Conservation (phyloP, 2,888 invertebrate genomes). For the Anaspis maculata region DNA sequence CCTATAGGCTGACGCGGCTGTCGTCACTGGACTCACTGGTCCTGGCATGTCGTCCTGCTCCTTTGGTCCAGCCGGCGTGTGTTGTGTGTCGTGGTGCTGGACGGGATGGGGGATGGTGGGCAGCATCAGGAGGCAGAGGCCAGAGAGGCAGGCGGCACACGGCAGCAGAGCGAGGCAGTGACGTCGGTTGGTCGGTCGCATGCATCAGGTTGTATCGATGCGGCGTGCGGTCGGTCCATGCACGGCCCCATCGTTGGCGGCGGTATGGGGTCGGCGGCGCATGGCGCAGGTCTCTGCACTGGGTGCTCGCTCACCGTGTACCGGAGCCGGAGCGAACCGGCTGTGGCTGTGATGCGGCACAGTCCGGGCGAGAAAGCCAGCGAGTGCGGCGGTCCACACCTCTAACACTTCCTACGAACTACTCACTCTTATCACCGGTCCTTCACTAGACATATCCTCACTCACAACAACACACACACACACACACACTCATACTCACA, state of each 20-base stretch:
- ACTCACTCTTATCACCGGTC: slow-evolving; percentile 35
- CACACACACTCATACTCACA: slow-evolving; percentile 1
- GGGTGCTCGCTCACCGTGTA: slow-evolving; percentile 16
- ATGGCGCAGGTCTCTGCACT: slow-evolving; percentile 19
- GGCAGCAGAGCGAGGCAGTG: slow-evolving; percentile 8
- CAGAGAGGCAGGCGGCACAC: not conserved
- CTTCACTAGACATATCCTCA: slow-evolving; percentile 21
- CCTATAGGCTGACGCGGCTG: too few relatives aligned
- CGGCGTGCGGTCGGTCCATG: slow-evolving; percentile 19
- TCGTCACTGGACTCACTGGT: too few relatives aligned
- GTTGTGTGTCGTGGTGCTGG: too few relatives aligned
- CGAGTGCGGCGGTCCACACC: slow-evolving; percentile 51
- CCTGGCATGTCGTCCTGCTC: too few relatives aligned
- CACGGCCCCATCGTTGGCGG: slow-evolving; percentile 16
- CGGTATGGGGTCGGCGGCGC: slow-evolving; percentile 15
- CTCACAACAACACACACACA: slow-evolving; percentile 2
- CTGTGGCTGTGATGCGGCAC: slow-evolving; percentile 39
- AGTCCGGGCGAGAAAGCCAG: slow-evolving; percentile 49
- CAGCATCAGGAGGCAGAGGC: not conserved
- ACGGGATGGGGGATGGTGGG: too few relatives aligned
- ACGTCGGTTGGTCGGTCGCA: slow-evolving; percentile 22
- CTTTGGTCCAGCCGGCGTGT: too few relatives aligned
- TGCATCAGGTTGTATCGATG: slow-evolving; percentile 41
- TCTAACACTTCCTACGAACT: slow-evolving; percentile 39
- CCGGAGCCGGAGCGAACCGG: slow-evolving; percentile 26